A percentile compares a stretch with the other conserved stretches of the same genome.
Evolutionary conservation across 2,888 invertebrate genomes (phyloP).

Genomic region (Andricus curvator): DNA sequence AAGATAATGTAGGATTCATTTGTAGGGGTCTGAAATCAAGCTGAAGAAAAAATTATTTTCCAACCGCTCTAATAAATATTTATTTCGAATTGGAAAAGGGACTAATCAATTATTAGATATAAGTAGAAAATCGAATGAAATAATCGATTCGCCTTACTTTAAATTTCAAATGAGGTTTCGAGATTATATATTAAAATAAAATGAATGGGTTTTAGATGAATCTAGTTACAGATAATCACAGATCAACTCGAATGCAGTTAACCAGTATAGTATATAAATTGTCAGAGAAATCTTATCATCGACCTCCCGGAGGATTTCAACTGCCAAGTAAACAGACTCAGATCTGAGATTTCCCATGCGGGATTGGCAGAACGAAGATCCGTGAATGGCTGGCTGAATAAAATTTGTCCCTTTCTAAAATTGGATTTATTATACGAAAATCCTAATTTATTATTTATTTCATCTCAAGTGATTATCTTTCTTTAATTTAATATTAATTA

Average conservation of each 20-base stretch:
- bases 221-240: background rate
- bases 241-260: conserved; percentile 18
- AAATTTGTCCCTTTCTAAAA: conserved; percentile 49
- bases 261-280: conserved; percentile 31
- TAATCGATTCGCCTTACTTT: background rate
- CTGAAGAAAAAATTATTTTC: background rate
- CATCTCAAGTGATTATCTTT: background rate
- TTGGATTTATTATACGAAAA: background rate
- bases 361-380: conserved; percentile 58
- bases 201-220: background rate
- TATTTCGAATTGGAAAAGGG: too few species aligned
- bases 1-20: too few species aligned
- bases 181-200: background rate
- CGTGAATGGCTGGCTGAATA: conserved; percentile 53
- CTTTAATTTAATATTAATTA: too few species aligned
- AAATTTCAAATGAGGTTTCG: background rate
- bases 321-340: conserved; percentile 68
- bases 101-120: too few species aligned
- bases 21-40: too few species aligned
- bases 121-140: background rate
- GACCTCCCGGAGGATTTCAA: conserved; percentile 63
- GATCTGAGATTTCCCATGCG: conserved; percentile 71
- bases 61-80: background rate
- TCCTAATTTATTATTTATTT: background rate
- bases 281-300: conserved; percentile 66